phyloP scores from a whole-genome alignment of 2,797 vertebrate species.

The Kryptopterus vitreolus region DNA sequence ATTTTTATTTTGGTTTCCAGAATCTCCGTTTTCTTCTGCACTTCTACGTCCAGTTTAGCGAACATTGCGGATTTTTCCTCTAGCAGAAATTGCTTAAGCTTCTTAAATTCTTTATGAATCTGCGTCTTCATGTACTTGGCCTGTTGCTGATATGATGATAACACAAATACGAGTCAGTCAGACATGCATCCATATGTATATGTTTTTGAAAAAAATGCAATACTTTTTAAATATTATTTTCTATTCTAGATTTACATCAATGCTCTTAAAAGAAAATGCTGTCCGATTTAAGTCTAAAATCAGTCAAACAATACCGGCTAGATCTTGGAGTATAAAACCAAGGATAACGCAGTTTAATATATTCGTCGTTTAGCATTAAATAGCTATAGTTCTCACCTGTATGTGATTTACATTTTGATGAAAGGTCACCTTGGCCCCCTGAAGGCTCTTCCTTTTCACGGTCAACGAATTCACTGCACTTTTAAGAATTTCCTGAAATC shows the following conservation, averaged over 20 bases:
- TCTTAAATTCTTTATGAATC: slow-evolving; percentile 19
- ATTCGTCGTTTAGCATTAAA: background rate
- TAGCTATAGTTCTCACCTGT: slow-evolving; percentile 13
- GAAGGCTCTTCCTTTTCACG: background rate
- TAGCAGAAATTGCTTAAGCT: slow-evolving; percentile 19
- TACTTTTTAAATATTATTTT: too few relatives aligned
- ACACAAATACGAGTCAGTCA: background rate
- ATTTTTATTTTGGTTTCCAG: background rate
- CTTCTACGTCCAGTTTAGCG: background rate
- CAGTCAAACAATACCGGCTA: background rate
- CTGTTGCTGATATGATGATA: slow-evolving; percentile 28
- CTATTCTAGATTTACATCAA: background rate
- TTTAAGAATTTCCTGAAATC: slow-evolving; percentile 18
- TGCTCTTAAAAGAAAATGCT: background rate
- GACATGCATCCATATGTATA: background rate
- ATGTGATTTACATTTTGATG: slow-evolving; percentile 14
- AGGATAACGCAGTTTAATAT: background rate
- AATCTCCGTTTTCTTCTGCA: background rate
- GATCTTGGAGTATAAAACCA: background rate
- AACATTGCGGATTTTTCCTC: slow-evolving; percentile 3
- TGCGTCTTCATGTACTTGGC: background rate
- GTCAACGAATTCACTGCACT: slow-evolving; percentile 1
- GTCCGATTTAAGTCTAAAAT: background rate
- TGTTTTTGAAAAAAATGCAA: background rate
- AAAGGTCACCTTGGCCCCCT: slow-evolving; percentile 2